Base-by-base conservation (phyloP, 2,888 invertebrate species). In the Nomada ferruginata region DNA sequence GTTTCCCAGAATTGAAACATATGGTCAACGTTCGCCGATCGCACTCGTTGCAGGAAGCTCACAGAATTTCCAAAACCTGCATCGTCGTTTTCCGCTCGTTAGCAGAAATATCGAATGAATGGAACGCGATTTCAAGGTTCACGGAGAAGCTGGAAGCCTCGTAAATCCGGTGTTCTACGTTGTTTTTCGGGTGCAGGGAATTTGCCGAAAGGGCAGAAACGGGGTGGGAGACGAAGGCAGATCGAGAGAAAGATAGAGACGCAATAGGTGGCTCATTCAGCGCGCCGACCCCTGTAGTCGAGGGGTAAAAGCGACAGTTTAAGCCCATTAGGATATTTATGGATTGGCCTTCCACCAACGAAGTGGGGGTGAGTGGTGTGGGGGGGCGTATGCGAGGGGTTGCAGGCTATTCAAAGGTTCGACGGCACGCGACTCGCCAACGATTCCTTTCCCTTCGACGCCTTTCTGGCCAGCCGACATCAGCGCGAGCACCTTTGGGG, bases 261-360 rank as follows among this genome's bases (percentile, higher is more conserved):
- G 69, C 73, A 60, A 79, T 82, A 74, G 77, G 70, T 74, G 68
- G 85, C 76, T 86, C 81, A 84, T 85, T 86, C 86, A 82, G 71
- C 69, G 66, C 44, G 76, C 69, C 78, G 70, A 83, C 77, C 88
- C 85, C 85, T 80, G 79, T 20, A 77, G 84, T 78, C 84, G 87
- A 88, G 86, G 47, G 88, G 89, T 89, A 89, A 90, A 88, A 86
- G 90, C 91, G 91, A 91, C 90, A 92, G 90, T 90, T 92, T 90
- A 90, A 90, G 82, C 88, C 92, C 88, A 91, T 92, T 92, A 92
- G 89, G 90, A 90, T 92, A 92, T 92, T 92, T 92, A 92, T 92
- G 91, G 90, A 92, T 92, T 91, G 89, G 87, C 87, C 87, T 75
- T 85, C 80, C 76, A 60, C 63, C 23, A 9, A 3, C 42, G 50